phyloP scores from a whole-genome alignment of 2,113 vertebrate genomes.

The Corvus moneduloides region DNA sequence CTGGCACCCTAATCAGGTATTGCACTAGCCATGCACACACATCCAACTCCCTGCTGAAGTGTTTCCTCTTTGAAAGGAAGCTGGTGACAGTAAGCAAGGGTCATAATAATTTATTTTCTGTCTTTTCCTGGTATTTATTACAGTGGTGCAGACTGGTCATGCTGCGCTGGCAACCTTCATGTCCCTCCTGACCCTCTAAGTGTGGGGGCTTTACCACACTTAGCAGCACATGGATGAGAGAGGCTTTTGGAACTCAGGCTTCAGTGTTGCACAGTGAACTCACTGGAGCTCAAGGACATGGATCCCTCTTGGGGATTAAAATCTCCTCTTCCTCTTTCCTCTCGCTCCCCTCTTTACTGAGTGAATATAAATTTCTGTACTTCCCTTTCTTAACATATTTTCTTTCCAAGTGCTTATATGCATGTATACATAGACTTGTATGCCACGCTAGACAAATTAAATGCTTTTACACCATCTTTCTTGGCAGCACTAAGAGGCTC shows the following conservation, averaged over 20 bases:
- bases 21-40: not conserved
- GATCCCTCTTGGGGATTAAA: not conserved
- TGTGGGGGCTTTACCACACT: not conserved
- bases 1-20: not conserved
- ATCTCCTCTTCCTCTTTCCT: not conserved
- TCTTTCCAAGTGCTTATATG: not conserved
- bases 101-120: not conserved
- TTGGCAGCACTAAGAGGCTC: not conserved
- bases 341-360: not conserved
- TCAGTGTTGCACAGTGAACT: not conserved
- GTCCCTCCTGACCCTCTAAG: not conserved
- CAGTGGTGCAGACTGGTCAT: not conserved
- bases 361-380: not conserved
- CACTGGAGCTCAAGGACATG: not conserved
- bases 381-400: not conserved
- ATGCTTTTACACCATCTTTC: not conserved
- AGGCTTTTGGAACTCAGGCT: not conserved
- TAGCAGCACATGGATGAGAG: not conserved
- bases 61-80: not conserved
- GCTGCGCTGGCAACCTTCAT: not conserved
- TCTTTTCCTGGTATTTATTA: not conserved
- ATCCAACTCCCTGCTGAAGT: not conserved
- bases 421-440: not conserved
- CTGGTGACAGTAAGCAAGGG: not conserved
- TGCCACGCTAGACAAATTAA: not conserved